Evolutionary conservation across 2,113 vertebrate genomes (phyloP).

Genomic region (Onychostruthus taczanowskii): DNA sequence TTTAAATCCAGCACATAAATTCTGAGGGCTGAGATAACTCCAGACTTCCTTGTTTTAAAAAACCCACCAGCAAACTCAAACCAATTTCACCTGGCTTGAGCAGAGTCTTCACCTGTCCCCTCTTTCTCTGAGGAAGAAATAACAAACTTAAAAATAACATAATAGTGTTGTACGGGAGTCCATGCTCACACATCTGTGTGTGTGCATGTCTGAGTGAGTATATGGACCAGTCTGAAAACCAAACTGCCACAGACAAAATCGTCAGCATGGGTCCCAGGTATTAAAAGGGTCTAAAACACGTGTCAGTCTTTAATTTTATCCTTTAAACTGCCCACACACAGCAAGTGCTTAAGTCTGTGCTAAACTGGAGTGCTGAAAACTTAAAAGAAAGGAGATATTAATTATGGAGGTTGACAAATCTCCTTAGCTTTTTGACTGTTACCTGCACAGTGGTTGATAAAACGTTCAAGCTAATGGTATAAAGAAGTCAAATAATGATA

Average conservation of each 20-base stretch:
- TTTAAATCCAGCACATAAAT: constrained; percentile 42
- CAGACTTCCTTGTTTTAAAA: background rate
- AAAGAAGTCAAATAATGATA: constrained; percentile 59
- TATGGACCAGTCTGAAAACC: background rate
- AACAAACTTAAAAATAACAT: background rate
- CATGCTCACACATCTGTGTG: background rate
- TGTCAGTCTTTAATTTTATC: background rate
- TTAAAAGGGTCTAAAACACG: background rate
- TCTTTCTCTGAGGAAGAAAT: background rate
- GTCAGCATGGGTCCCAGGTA: background rate
- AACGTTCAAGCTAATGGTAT: constrained; percentile 47
- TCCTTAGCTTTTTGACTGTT: constrained; percentile 58
- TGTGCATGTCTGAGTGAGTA: accelerated
- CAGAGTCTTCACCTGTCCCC: background rate
- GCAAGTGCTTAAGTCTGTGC: background rate
- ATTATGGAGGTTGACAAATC: constrained; percentile 55
- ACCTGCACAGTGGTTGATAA: constrained; percentile 62
- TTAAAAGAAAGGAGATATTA: constrained; percentile 52
- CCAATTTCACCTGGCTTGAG: background rate
- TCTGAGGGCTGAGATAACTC: background rate
- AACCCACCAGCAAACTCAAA: background rate
- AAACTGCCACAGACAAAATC: background rate
- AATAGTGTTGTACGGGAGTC: background rate
- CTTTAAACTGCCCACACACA: background rate
- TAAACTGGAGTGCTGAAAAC: background rate